Evolutionary conservation across 2,113 vertebrate species (phyloP).

Genomic region (Phrynosoma blainvillii): DNA sequence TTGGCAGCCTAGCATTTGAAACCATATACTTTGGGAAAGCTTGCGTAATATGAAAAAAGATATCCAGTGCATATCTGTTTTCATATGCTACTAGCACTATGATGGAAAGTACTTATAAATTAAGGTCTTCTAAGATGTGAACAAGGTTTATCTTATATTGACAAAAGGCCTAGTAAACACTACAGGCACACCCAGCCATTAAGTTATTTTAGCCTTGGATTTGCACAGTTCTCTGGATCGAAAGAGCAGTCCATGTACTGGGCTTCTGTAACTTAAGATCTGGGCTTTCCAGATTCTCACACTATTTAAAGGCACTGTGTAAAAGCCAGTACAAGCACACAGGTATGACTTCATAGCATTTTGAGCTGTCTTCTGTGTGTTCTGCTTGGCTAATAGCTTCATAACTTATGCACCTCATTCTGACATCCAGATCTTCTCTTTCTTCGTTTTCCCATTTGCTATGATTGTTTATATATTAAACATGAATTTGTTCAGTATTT

Average conservation of each 20-base stretch:
- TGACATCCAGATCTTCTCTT: neutral
- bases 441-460: neutral
- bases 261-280: neutral
- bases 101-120: neutral
- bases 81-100: slow-evolving; percentile 45
- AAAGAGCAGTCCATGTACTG: neutral
- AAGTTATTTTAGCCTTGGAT: neutral
- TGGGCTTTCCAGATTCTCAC: neutral
- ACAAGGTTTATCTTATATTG: neutral
- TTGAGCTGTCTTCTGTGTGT: neutral
- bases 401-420: neutral
- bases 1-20: slow-evolving; percentile 57
- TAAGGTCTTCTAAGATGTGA: neutral
- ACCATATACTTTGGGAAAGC: slow-evolving; percentile 58
- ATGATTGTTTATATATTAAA: neutral
- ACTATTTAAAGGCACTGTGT: neutral
- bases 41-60: neutral
- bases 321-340: neutral
- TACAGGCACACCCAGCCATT: neutral
- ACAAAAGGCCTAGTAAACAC: neutral
- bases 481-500: neutral
- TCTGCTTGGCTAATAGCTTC: neutral
- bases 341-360: neutral
- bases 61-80: slow-evolving; percentile 42
- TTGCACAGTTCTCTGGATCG: neutral